Percentiles rank a stretch among this genome's conserved stretches.
Conservation (phyloP, 2,113 vertebrate species). For the Anthoscopus minutus region DNA sequence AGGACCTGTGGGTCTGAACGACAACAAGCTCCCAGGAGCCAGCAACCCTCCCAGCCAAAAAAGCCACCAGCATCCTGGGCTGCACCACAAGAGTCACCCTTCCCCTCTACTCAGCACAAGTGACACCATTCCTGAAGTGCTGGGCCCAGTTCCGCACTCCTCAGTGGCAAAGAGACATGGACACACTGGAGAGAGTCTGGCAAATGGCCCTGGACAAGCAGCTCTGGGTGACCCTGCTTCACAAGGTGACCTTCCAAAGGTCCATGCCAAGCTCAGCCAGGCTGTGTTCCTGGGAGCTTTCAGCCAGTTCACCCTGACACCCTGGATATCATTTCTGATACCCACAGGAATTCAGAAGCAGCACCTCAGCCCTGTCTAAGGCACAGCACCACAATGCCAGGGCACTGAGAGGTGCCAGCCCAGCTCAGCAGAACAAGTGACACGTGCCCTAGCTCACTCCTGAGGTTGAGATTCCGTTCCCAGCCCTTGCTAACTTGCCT, state of each 20-base stretch:
- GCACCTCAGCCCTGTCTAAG: background rate
- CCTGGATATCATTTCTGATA: accelerated
- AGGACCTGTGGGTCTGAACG: background rate
- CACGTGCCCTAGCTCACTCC: accelerated
- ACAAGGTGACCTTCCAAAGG: background rate
- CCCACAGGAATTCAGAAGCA: background rate
- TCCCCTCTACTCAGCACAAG: background rate
- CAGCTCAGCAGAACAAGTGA: background rate
- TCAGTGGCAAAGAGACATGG: background rate
- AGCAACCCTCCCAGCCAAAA: background rate
- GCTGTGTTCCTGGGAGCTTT: background rate
- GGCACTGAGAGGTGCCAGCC: background rate
- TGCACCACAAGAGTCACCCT: background rate
- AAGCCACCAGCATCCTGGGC: background rate
- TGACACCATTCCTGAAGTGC: background rate
- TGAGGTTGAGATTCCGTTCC: accelerated
- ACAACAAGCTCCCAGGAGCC: background rate
- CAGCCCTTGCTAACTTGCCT: background rate
- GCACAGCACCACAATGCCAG: background rate
- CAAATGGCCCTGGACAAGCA: background rate
- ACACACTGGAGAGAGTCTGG: background rate
- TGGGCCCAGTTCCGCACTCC: background rate
- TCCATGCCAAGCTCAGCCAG: background rate
- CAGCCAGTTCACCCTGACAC: background rate
- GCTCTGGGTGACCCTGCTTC: background rate